Evolutionary conservation across 2,797 vertebrate genomes (phyloP).

Genomic region (Pyrocephalus nanus): DNA sequence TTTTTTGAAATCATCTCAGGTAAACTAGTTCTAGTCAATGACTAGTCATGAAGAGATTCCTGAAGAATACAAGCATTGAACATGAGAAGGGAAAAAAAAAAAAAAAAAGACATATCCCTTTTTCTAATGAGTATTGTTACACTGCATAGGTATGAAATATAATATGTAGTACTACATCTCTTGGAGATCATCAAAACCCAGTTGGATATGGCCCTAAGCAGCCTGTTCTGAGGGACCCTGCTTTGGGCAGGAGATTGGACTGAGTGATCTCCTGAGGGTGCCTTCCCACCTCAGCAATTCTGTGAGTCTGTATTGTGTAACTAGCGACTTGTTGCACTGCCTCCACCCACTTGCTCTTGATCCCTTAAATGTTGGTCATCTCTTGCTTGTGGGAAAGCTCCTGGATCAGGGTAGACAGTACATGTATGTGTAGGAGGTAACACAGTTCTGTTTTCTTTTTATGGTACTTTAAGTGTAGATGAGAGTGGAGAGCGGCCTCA

Average conservation of each 20-base stretch:
- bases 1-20: constrained; percentile 33
- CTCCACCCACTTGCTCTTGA: not conserved
- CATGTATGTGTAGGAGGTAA: not conserved
- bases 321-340: not conserved
- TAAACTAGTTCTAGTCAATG: not conserved
- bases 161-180: not conserved
- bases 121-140: not conserved
- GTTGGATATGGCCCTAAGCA: not conserved
- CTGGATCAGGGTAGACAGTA: not conserved
- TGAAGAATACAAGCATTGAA: not conserved
- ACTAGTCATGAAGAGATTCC: not conserved
- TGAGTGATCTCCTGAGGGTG: not conserved
- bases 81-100: not conserved
- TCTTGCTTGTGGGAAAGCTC: not conserved
- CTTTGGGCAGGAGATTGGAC: not conserved
- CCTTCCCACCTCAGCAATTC: not conserved
- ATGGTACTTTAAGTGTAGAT: not conserved
- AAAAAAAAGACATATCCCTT: not conserved
- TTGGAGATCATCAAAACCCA: not conserved
- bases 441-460: not conserved
- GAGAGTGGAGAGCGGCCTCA: not conserved
- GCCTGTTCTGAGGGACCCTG: not conserved
- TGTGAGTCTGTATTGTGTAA: not conserved
- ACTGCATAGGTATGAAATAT: not conserved
- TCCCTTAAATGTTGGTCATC: not conserved